These are phyloP conservation scores for Erpornis zantholeuca DNA, from an alignment of 2,113 vertebrate genomes.

Conservation along the genomic window DNA sequence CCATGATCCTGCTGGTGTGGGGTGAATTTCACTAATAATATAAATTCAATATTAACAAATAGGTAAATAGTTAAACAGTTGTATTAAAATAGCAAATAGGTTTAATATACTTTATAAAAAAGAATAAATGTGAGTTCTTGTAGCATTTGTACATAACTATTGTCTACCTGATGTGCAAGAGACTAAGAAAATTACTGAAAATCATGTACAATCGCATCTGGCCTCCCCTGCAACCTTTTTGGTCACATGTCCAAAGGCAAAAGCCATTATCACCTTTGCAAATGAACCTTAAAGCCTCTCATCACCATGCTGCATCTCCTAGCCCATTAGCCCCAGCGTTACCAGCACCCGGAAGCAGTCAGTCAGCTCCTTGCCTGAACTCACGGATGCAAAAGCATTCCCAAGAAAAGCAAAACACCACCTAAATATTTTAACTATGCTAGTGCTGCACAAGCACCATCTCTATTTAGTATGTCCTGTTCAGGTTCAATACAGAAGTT, in stretches of 20 bases:
- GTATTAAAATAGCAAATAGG: not conserved
- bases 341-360: fast-evolving
- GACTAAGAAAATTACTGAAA: not conserved
- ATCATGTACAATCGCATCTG: fast-evolving
- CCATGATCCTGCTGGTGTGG: fast-evolving
- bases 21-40: not conserved
- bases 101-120: not conserved
- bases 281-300: not conserved
- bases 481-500: not conserved
- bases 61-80: not conserved
- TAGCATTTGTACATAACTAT: not conserved
- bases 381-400: not conserved
- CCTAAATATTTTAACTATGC: not conserved
- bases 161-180: not conserved
- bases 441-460: not conserved
- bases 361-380: not conserved
- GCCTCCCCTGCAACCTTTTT: not conserved
- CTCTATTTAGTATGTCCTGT: not conserved
- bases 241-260: not conserved
- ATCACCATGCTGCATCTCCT: fast-evolving
- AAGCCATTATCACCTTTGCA: not conserved
- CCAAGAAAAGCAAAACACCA: not conserved
- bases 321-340: fast-evolving
- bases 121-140: not conserved
- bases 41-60: not conserved